Percentiles rank a stretch among this genome's conserved stretches.
These are phyloP conservation scores for Euzophera pinguis DNA, from an alignment of 2,888 invertebrate species.

Conservation along the genomic window DNA sequence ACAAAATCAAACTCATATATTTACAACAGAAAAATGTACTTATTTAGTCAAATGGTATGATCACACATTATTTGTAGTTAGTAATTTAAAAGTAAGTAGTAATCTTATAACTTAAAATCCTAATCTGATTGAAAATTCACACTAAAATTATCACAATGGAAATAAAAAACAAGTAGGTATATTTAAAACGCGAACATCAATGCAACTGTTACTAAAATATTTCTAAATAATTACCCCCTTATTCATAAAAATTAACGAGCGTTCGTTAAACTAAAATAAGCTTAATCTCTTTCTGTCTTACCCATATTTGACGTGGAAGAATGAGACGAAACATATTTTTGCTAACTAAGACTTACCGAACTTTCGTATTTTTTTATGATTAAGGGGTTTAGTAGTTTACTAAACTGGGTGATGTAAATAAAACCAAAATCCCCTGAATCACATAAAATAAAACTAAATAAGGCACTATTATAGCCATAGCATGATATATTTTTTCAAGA, in stretches of 20 bases:
- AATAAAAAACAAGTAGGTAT: not conserved
- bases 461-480: not conserved
- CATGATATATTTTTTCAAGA: not conserved
- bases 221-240: too few species aligned
- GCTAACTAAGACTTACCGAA: too few species aligned
- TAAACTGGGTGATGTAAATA: not conserved
- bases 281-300: too few species aligned
- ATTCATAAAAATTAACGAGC: too few species aligned
- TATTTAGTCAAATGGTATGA: constrained; percentile 7
- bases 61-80: not conserved
- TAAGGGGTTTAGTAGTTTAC: too few species aligned
- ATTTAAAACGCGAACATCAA: too few species aligned
- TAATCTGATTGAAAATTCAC: not conserved
- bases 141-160: not conserved
- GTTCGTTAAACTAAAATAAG: too few species aligned
- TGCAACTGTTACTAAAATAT: too few species aligned
- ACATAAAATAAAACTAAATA: not conserved
- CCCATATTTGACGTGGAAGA: too few species aligned
- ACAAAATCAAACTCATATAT: constrained; percentile 6
- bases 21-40: constrained; percentile 7
- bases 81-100: not conserved
- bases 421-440: not conserved
- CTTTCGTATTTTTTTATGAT: too few species aligned
- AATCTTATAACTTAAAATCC: not conserved
- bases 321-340: too few species aligned